Evolutionary conservation across 2,113 vertebrate species (phyloP), one percentile per base, ranked within the genome.

Genomic region (Ictalurus furcatus): DNA sequence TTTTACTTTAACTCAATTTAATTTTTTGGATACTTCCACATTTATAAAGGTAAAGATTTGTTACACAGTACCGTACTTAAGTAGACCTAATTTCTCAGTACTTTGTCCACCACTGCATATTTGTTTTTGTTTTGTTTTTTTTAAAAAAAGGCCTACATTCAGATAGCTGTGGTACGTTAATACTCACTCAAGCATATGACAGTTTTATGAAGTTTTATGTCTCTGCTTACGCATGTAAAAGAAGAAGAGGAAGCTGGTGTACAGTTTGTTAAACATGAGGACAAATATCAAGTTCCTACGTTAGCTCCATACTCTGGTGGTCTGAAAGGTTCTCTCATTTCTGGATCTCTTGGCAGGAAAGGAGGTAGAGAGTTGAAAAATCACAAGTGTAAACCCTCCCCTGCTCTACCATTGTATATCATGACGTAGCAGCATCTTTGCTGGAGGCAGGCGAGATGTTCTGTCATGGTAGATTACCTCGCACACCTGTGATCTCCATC

Each of bases 401-500:
- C 28, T 82, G 28, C 48, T 11, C 37, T 67, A 19, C 40, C 30
- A 0, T 30, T 17, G 23, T 44, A 40, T 54, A 44, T 54, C 19
- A 12, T 83, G 28, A 69, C 54, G 12, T 21, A 82, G 21, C 17
- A 61, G 40, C 67, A 40, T 40, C 2, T 69, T 21, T 3, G 23
- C 1, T 54, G 48, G 12, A 28, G 63, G 4, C 76, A 83, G 25
- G 17, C 37, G 1, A 48, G 69, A 67, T 71, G n/a, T 61, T 44
- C 84, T 85, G 83, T 71, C 48, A 59, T n/a, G n/a, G 40, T 19
- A 52, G 30, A 80, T 86, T 74, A 85, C 11, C 17, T 48, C 40
- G 12, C 56, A 80, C 85, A 86, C 84, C 74, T 80, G 28, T 37
- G 71, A 82, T 84, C 52, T 58, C 65, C 48, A 58, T 30, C 65